phyloP scores from a whole-genome alignment of 2,113 vertebrate species.

The Lutjanus erythropterus region DNA sequence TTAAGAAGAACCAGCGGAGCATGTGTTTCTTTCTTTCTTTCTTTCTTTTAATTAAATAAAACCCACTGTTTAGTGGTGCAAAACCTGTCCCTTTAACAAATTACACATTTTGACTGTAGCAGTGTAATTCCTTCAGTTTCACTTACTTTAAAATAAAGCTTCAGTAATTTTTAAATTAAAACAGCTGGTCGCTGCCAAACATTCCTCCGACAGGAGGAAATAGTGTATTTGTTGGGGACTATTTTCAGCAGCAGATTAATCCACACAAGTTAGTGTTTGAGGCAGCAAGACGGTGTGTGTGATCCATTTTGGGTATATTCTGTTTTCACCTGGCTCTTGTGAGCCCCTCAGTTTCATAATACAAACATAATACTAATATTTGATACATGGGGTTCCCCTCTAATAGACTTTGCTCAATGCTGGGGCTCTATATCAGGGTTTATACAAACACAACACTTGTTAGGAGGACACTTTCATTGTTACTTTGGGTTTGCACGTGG shows the following conservation, averaged over 20 bases:
- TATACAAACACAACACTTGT: too few relatives aligned
- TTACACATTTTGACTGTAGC: neutral
- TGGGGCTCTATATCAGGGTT: neutral
- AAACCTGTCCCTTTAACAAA: neutral
- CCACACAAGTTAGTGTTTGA: neutral
- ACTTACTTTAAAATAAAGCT: neutral
- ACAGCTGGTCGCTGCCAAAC: neutral
- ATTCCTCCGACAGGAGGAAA: neutral
- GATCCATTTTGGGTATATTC: neutral
- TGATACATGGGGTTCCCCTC: neutral
- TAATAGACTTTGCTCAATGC: neutral
- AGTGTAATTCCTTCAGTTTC: neutral
- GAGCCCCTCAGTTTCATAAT: neutral
- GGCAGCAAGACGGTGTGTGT: neutral
- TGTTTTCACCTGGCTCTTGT: neutral
- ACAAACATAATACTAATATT: neutral
- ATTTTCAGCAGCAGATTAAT: neutral
- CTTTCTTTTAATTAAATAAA: neutral
- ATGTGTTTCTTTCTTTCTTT: neutral
- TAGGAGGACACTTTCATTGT: too few relatives aligned
- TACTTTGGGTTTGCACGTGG: neutral
- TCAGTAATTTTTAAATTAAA: neutral
- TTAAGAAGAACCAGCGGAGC: neutral
- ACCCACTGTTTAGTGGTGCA: neutral
- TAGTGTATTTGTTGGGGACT: neutral